Evolutionary conservation across 1,140 invertebrate species (phyloP).

Genomic region (Procambarus virginalis): DNA sequence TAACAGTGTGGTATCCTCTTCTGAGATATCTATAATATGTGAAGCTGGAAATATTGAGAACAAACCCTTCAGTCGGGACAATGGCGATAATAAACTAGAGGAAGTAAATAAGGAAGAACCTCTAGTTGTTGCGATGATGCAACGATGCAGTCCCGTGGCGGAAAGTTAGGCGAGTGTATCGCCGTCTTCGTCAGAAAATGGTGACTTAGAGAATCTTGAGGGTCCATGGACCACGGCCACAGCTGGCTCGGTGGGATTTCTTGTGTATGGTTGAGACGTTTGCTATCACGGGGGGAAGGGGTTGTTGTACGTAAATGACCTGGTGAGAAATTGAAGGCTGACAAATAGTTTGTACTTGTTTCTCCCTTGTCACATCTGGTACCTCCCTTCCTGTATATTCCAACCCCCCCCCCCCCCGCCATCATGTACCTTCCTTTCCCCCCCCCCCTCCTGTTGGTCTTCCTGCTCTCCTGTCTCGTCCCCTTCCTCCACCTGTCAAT

Average conservation of each 20-base stretch:
- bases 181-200: slow-evolving; percentile 26
- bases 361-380: too few relatives aligned
- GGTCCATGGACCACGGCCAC: slow-evolving; percentile 53
- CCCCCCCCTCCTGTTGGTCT: too few relatives aligned
- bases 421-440: too few relatives aligned
- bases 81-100: background rate
- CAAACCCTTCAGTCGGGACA: background rate
- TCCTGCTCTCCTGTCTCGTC: too few relatives aligned
- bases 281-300: too few relatives aligned
- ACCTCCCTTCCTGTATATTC: too few relatives aligned
- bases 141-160: slow-evolving; percentile 3
- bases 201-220: slow-evolving; percentile 28
- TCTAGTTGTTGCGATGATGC: slow-evolving; percentile 5
- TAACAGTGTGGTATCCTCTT: background rate
- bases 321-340: too few relatives aligned
- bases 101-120: background rate
- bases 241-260: slow-evolving; percentile 20
- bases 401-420: too few relatives aligned
- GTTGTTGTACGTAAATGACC: too few relatives aligned
- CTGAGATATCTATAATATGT: slow-evolving; percentile 11
- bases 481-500: too few relatives aligned
- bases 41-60: slow-evolving; percentile 16
- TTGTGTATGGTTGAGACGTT: too few relatives aligned
- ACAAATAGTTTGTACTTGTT: too few relatives aligned
- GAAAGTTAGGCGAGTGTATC: background rate